Evolutionary conservation across 1,140 invertebrate genomes (phyloP).

Genomic region (Brachionus asplanchnoidis): DNA sequence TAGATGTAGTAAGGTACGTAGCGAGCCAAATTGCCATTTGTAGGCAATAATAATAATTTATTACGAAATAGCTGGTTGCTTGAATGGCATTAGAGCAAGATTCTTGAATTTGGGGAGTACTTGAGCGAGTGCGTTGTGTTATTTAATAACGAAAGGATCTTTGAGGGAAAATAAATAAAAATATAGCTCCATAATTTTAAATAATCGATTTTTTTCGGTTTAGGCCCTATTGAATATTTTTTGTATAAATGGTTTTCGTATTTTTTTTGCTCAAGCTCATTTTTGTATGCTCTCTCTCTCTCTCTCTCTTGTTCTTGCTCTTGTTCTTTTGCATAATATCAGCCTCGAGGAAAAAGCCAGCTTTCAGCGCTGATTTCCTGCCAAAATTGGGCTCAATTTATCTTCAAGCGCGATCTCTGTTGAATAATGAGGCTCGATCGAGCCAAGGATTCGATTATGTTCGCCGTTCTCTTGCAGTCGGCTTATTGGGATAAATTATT

Average conservation of each 20-base stretch:
- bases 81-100: conserved; percentile 3
- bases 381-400: background rate
- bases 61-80: conserved; percentile 6
- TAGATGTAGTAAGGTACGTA: background rate
- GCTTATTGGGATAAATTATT: background rate
- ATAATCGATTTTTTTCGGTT: conserved; percentile 28
- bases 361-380: background rate
- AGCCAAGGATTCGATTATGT: background rate
- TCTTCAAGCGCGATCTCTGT: background rate
- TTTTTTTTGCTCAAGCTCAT: background rate
- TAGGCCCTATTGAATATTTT: conserved; percentile 15
- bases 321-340: background rate
- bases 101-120: conserved; percentile 23
- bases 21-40: conserved; percentile 17
- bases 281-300: conserved; percentile 12
- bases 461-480: background rate
- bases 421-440: background rate
- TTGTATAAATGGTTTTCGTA: conserved; percentile 33
- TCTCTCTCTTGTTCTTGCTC: background rate
- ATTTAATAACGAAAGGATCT: conserved; percentile 36
- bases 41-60: conserved; percentile 28
- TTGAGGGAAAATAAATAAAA: conserved; percentile 29
- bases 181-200: conserved; percentile 33
- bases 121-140: background rate
- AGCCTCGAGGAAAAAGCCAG: background rate